Conservation (phyloP, 2,113 vertebrate species). For the Stegastes partitus region DNA sequence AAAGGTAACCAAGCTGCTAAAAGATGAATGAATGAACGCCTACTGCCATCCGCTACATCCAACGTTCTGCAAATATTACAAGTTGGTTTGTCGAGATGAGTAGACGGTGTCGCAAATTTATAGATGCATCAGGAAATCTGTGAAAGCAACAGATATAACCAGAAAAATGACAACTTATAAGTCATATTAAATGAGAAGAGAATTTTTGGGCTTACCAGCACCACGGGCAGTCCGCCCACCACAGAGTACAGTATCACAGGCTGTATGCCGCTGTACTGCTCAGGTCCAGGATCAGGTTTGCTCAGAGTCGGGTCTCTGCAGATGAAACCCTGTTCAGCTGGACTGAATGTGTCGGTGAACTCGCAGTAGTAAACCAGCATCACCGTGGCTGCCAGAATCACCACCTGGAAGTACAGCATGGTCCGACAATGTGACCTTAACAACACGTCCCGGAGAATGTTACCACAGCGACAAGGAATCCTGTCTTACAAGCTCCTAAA, state of each 20-base stretch:
- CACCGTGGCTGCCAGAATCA: conserved; percentile 91
- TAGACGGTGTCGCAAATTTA: no score
- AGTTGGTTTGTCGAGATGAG: no score
- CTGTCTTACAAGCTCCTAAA: background rate
- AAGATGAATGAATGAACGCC: no score
- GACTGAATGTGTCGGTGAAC: conserved; percentile 93
- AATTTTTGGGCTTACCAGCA: conserved; percentile 88
- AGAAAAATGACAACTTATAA: background rate
- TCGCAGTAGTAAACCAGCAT: conserved; percentile 96
- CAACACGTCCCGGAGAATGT: background rate
- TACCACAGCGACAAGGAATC: conserved; percentile 1
- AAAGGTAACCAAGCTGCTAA: no score
- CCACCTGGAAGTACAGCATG: conserved; percentile 96
- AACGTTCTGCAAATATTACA: no score
- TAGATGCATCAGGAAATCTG: background rate
- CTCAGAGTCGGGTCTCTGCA: conserved; percentile 90
- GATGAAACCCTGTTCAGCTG: conserved; percentile 92
- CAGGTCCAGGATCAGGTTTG: conserved; percentile 92
- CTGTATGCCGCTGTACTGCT: conserved; percentile 89
- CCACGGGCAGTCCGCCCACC: conserved; percentile 89
- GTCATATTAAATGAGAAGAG: background rate
- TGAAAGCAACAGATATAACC: background rate
- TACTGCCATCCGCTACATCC: no score
- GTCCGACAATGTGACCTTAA: background rate
- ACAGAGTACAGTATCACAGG: conserved; percentile 90